phyloP scores from a whole-genome alignment of 37 sponge, comb jelly and placozoan species.

The Chondrilla cf. caribensis region DNA sequence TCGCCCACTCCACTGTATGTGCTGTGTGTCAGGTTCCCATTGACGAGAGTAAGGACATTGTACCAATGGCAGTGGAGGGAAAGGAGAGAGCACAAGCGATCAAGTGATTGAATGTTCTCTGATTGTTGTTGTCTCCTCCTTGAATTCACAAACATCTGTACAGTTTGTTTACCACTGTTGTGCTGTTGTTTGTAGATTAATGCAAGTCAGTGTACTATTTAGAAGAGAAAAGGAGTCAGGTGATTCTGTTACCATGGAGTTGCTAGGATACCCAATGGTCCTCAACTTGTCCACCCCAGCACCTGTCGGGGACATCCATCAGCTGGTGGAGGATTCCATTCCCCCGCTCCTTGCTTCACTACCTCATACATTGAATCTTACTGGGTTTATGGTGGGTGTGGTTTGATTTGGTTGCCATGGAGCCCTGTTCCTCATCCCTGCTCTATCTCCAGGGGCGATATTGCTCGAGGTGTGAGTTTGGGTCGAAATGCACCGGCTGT shows the following conservation, averaged over 20 bases:
- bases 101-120: too few species aligned
- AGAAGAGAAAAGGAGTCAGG: neutral
- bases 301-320: neutral
- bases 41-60: constrained; percentile 26
- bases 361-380: neutral
- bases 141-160: too few species aligned
- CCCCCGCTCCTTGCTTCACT: neutral
- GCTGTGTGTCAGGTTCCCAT: constrained; percentile 20
- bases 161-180: neutral
- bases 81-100: neutral
- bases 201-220: constrained; percentile 54
- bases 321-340: neutral
- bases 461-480: constrained; percentile 60
- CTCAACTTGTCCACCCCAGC: constrained; percentile 39
- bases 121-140: too few species aligned
- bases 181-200: constrained; percentile 26
- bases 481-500: constrained; percentile 48
- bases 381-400: constrained; percentile 12
- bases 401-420: neutral
- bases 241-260: neutral
- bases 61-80: constrained; percentile 16
- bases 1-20: constrained; percentile 16
- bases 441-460: constrained; percentile 33
- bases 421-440: neutral
- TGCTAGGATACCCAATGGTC: constrained; percentile 41